Conservation (phyloP, 92 coral and sea anemone genomes). For the Porites evermanni region DNA sequence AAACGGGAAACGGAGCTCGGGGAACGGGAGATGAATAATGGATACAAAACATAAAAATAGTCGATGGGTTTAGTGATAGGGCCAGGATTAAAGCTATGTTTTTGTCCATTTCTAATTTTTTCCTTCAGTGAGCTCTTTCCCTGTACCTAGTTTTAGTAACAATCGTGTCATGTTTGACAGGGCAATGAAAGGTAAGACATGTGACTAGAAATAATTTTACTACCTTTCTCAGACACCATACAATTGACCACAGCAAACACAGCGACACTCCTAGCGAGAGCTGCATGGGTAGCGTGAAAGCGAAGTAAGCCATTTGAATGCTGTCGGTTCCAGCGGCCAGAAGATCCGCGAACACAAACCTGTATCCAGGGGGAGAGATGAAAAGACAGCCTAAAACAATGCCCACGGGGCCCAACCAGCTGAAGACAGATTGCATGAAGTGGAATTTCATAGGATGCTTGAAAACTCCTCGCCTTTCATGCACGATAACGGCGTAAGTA, state of each 20-base stretch:
- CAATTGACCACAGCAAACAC: constrained; percentile 86
- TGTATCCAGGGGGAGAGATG: constrained; percentile 77
- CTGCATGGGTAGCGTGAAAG: constrained; percentile 91
- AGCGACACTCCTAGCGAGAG: constrained; percentile 79
- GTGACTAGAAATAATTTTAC: background rate
- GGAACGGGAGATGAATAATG: too few relatives aligned
- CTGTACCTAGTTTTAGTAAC: too few relatives aligned
- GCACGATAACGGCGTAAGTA: constrained; percentile 89
- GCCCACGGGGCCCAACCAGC: constrained; percentile 89
- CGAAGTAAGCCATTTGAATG: constrained; percentile 66
- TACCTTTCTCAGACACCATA: constrained; percentile 88
- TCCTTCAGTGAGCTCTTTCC: too few relatives aligned
- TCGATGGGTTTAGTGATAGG: too few relatives aligned
- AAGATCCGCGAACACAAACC: constrained; percentile 76
- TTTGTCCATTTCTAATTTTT: too few relatives aligned
- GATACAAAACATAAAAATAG: too few relatives aligned
- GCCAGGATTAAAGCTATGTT: too few relatives aligned
- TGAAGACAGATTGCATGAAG: constrained; percentile 67
- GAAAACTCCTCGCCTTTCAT: constrained; percentile 67
- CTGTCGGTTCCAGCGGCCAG: constrained; percentile 75
- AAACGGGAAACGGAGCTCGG: too few relatives aligned
- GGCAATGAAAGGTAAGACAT: background rate
- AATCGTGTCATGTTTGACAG: too few relatives aligned
- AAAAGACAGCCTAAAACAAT: constrained; percentile 79
- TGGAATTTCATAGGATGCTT: constrained; percentile 68